phyloP scores from a whole-genome alignment of 2,888 invertebrate genomes.

The Leucozona laternaria region DNA sequence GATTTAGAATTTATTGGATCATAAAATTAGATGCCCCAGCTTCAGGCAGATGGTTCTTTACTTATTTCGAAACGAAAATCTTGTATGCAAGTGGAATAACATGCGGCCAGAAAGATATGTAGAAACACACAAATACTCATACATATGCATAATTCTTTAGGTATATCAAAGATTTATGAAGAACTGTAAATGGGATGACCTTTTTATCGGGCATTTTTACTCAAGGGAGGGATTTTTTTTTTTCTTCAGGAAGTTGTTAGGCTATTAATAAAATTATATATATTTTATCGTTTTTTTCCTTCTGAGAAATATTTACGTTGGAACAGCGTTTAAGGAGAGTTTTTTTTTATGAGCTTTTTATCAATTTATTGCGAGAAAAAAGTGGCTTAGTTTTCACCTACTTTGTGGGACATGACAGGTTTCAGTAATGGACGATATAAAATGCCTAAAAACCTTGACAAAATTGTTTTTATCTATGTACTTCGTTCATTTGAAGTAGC shows the following conservation, averaged over 20 bases:
- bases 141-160: constrained; percentile 15
- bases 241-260: constrained; percentile 22
- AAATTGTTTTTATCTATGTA: background rate
- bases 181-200: constrained; percentile 31
- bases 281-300: constrained; percentile 6
- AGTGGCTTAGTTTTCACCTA: background rate
- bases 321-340: background rate
- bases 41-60: constrained; percentile 19
- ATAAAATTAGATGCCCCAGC: constrained; percentile 25
- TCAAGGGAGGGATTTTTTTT: constrained; percentile 13
- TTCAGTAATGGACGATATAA: background rate
- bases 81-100: constrained; percentile 15
- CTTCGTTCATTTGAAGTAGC: background rate
- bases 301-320: background rate
- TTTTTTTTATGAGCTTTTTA: constrained; percentile 18
- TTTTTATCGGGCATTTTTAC: constrained; percentile 30
- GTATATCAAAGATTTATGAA: constrained; percentile 16
- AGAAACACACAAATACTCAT: background rate
- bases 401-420: constrained; percentile 7
- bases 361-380: constrained; percentile 22
- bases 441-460: background rate
- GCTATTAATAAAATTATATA: constrained; percentile 27
- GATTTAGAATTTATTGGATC: constrained; percentile 58
- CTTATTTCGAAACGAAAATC: constrained; percentile 28
- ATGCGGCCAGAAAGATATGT: background rate